Conservation (phyloP, 2,113 vertebrate genomes). For the Spheniscus mendiculus region DNA sequence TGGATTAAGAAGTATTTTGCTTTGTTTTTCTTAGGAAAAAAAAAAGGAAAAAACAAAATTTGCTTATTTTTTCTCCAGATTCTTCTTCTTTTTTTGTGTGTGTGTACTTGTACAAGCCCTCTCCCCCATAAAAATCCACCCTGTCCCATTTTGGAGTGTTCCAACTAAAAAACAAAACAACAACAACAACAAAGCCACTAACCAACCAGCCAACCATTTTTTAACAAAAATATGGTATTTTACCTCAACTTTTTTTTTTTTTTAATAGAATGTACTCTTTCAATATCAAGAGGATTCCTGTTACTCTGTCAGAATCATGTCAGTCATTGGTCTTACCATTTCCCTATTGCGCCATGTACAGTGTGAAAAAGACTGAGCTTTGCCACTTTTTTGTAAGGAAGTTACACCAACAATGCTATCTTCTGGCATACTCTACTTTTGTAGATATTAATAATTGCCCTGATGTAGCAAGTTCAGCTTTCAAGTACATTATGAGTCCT, state of each 20-base stretch:
- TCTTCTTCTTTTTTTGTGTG: background rate
- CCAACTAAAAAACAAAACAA: background rate
- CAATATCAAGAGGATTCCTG: background rate
- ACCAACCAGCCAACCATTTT: rapidly evolving
- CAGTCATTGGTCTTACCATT: background rate
- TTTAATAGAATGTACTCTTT: background rate
- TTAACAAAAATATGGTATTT: background rate
- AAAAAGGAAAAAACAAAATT: background rate
- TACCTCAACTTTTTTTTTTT: background rate
- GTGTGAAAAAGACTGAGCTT: background rate
- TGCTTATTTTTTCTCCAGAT: rapidly evolving
- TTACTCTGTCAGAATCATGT: background rate
- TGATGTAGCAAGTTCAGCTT: background rate
- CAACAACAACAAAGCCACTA: rapidly evolving
- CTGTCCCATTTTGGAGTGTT: background rate
- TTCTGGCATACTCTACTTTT: background rate
- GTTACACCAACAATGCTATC: rapidly evolving
- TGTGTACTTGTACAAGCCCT: background rate
- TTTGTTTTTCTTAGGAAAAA: background rate
- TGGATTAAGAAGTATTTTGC: background rate
- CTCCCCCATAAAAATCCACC: background rate
- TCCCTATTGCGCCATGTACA: rapidly evolving
- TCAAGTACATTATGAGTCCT: background rate
- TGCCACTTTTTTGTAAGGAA: background rate
- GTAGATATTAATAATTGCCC: background rate